Evolutionary conservation across 1,140 invertebrate species (phyloP), one percentile per base, ranked within the genome.

Genomic region (Ephestia elutella): DNA sequence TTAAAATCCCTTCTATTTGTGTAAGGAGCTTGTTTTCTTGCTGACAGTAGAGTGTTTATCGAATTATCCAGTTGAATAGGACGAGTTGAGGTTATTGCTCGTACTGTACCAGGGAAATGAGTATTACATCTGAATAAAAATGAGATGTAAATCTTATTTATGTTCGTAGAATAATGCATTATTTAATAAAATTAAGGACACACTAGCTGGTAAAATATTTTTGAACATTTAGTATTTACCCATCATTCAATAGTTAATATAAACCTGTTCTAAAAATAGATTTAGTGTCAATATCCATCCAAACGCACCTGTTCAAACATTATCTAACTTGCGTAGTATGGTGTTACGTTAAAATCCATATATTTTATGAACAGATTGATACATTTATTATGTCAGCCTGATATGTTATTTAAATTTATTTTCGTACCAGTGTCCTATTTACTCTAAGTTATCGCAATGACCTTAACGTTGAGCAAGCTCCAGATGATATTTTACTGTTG

Each of bases 1-100:
- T 87, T 87, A 87, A 86, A 87, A 85, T 84, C 83, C 82, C 78
- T 83, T 78, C 75, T 84, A 82, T 84, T 79, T 80, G 76, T 83
- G 78, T 85, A 85, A 82, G 82, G 55, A 80, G 80, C 83, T 86
- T 87, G 85, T 87, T 87, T 86, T 84, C 75, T 75, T 68, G 75
- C 79, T 79, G 75, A 82, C 75, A 44, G n/a, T n/a, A n/a, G 38
- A 62, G 50, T 53, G 69, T 82, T 82, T 83, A 83, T 81, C 70
- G 70, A 78, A 73, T 79, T 78, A 82, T 81, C 70, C 66, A 63
- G 65, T 79, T 80, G 72, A 75, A 57, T 56, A 55, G 62, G 68
- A 57, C 70, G 63, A 69, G 64, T 66, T 61, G 60, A 60, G 18
- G 32, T 56, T 55, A 57, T 58, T 56, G 2, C 50, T 53, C 20